A percentile compares a stretch with the other conserved stretches of the same genome.
Evolutionary conservation across 1,140 invertebrate species (phyloP).

Genomic region (Calosoma granatense): DNA sequence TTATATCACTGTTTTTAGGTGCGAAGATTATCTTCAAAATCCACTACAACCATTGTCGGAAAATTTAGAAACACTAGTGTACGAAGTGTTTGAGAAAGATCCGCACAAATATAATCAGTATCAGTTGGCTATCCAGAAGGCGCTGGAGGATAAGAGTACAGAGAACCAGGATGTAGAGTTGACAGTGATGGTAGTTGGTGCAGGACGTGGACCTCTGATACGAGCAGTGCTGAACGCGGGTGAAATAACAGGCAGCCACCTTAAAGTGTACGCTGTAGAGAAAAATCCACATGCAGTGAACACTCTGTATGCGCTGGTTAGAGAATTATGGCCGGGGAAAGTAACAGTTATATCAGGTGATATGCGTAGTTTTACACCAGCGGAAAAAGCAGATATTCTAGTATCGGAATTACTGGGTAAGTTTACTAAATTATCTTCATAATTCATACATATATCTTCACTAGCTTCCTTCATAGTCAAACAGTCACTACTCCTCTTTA

Average conservation of each 20-base stretch:
- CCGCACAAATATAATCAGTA: constrained; percentile 93
- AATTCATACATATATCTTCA: too few species aligned
- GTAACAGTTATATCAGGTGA: constrained; percentile 71
- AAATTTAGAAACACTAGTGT: constrained; percentile 91
- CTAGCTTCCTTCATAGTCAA: too few species aligned
- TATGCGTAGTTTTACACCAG: constrained; percentile 77
- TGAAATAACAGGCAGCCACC: constrained; percentile 32
- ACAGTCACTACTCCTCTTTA: too few species aligned
- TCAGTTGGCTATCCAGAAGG: constrained; percentile 69
- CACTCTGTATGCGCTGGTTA: constrained; percentile 70
- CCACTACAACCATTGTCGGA: constrained; percentile 89
- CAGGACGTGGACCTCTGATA: constrained; percentile 91
- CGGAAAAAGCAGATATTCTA: constrained; percentile 87
- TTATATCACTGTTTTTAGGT: too few species aligned
- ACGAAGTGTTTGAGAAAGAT: constrained; percentile 98
- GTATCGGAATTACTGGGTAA: constrained; percentile 93
- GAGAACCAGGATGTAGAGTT: constrained; percentile 26
- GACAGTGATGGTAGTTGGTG: constrained; percentile 83
- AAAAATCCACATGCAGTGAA: constrained; percentile 97
- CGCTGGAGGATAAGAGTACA: constrained; percentile 46
- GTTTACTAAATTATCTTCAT: too few species aligned
- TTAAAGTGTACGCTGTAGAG: constrained; percentile 89
- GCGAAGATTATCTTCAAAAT: constrained; percentile 86
- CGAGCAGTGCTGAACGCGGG: constrained; percentile 74
- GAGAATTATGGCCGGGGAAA: constrained; percentile 70